phyloP scores from a whole-genome alignment of 2,888 invertebrate species.

The Spodoptera picta region DNA sequence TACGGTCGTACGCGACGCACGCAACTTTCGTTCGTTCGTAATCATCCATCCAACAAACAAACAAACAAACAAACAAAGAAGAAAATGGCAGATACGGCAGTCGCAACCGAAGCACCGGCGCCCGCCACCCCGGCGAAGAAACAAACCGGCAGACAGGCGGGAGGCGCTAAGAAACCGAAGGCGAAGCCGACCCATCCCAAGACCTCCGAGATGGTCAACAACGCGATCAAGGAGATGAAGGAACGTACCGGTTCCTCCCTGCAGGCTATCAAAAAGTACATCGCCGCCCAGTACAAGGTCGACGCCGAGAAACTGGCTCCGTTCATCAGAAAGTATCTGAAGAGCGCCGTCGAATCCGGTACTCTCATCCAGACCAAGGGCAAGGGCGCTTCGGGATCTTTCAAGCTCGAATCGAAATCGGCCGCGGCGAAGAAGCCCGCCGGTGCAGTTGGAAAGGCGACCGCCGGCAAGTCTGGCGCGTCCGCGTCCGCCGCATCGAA shows the following conservation, averaged over 20 bases:
- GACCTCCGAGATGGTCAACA: constrained; percentile 86
- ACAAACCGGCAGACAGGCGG: constrained; percentile 55
- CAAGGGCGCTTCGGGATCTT: constrained; percentile 84
- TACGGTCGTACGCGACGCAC: too few species aligned
- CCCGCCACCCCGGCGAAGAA: constrained; percentile 68
- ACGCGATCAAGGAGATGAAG: constrained; percentile 85
- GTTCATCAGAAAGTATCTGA: too few species aligned
- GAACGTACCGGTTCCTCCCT: constrained; percentile 89
- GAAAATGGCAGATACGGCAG: constrained; percentile 65
- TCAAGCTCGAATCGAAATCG: constrained; percentile 74
- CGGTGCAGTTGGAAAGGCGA: constrained; percentile 3
- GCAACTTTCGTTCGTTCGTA: too few species aligned
- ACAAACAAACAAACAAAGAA: too few species aligned
- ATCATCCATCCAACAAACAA: too few species aligned
- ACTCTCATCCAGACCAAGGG: constrained; percentile 42
- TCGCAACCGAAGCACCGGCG: constrained; percentile 64
- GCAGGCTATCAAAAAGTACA: constrained; percentile 90
- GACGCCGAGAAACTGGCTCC: constrained; percentile 1
- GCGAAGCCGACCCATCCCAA: constrained; percentile 71
- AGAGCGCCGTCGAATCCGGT: too few species aligned
- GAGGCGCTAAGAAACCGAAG: constrained; percentile 53
- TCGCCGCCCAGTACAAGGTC: constrained; percentile 72
- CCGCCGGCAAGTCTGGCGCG: constrained; percentile 2
- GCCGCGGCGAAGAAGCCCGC: constrained; percentile 38
- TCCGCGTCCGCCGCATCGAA: constrained; percentile 12